These are phyloP conservation scores for Tylochromis polylepis DNA, from an alignment of 2,113 vertebrate genomes.

Conservation along the genomic window DNA sequence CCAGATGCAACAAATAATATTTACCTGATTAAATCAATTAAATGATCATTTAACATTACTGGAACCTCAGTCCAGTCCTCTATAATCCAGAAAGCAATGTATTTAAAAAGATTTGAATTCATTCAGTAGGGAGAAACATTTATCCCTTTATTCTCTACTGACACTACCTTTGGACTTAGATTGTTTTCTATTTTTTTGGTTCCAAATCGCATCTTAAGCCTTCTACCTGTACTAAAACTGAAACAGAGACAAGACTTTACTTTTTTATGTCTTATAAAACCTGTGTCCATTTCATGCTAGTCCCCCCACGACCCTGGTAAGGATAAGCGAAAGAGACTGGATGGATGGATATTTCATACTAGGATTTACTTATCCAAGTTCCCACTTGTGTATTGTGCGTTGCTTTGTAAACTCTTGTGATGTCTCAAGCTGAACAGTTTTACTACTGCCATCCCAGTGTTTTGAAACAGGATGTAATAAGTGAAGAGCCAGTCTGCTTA, in stretches of 20 bases:
- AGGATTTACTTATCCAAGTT: background rate
- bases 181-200: no score
- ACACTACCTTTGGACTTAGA: no score
- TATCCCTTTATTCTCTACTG: no score
- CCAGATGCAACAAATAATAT: background rate
- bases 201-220: background rate
- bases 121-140: no score
- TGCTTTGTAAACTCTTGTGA: background rate
- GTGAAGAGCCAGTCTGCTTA: background rate
- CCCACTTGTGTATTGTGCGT: background rate
- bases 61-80: background rate
- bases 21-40: background rate
- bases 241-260: background rate
- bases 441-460: background rate
- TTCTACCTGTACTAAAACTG: background rate
- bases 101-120: no score
- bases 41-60: background rate
- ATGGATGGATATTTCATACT: background rate
- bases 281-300: background rate
- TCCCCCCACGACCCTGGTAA: background rate
- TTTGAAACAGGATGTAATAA: background rate
- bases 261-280: background rate
- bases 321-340: background rate
- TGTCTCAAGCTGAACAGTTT: background rate
- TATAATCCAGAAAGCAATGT: background rate